Evolutionary conservation across 2,113 vertebrate species (phyloP).

Genomic region (Tupaia chinensis): DNA sequence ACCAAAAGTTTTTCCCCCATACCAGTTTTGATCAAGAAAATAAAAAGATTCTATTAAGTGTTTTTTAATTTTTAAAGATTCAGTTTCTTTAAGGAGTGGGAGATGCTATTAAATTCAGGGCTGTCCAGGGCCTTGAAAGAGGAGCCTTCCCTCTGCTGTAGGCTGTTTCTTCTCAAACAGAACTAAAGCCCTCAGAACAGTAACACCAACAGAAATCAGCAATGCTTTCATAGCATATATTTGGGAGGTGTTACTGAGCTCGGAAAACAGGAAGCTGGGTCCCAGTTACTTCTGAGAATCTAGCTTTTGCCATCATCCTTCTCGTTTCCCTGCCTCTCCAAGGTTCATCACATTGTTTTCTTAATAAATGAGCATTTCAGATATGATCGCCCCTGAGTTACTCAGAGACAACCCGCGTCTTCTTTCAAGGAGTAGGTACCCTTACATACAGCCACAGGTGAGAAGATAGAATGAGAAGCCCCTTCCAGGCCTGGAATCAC

Average conservation of each 20-base stretch:
- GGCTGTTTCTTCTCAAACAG: constrained; percentile 27
- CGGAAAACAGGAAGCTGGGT: constrained; percentile 2
- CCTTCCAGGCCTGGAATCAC: background rate
- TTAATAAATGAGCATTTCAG: constrained; percentile 22
- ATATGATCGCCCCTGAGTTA: constrained; percentile 17
- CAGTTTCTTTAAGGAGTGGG: background rate
- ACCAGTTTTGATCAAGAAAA: constrained; percentile 60
- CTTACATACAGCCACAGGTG: background rate
- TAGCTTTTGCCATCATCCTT: constrained; percentile 2
- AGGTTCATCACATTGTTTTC: background rate
- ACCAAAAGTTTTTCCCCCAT: background rate
- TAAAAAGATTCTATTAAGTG: constrained; percentile 9
- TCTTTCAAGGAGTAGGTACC: background rate
- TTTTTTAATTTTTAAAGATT: background rate
- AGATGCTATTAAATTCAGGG: constrained; percentile 3
- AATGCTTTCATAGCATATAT: background rate
- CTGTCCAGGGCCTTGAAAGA: constrained; percentile 16
- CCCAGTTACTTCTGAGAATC: constrained; percentile 1
- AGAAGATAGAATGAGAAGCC: constrained; percentile 37
- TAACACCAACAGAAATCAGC: constrained; percentile 21
- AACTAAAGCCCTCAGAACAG: constrained; percentile 65
- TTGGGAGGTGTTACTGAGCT: background rate
- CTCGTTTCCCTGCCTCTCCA: background rate
- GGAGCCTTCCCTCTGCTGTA: background rate
- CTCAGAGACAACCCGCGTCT: background rate